Evolutionary conservation across 2,888 invertebrate species (phyloP), one percentile per base, ranked within the genome.

Genomic region (Drosophila algonquin): DNA sequence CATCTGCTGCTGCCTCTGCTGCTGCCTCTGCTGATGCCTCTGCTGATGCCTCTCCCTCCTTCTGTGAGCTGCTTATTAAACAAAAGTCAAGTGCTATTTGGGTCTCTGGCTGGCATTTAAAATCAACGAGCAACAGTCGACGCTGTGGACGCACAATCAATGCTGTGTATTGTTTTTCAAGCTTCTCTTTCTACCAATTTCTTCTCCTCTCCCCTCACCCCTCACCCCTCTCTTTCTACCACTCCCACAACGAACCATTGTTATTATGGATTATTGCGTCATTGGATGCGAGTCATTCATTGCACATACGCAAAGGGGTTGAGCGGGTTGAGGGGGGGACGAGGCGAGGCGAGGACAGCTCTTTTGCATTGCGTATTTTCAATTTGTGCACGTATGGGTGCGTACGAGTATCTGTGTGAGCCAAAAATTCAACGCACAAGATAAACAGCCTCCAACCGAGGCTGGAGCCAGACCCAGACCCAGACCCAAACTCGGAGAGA

Each of bases 231-330:
- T 46, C 40, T 2, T 21, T 9, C 52, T 21, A n/a, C 44, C 27
- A 32, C 24, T 21, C 14, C 14, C 51, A 16, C 51, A 14, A 44
- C 32, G 51, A 48, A 54, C 77, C 79, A 83, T 87, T 87, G 85
- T 84, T 87, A 71, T 84, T 86, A 76, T 87, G 84, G 81, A 79
- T 81, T 84, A 84, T 84, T 73, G 79, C 71, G 46, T 63, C 67
- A 50, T 30, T 54, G 64, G 68, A 76, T 75, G 52, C 44, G 21
- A 48, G 32, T n/a, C 51, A 57, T 35, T 53, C 77, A 71, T 63
- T 71, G 73, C 84, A 68, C 73, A 77, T 76, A 65, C 73, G 71
- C 72, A 74, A 73, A 21, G 21, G 1, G 21, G 65, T 18, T 18
- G n/a, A n/a, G n/a, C n/a, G 56, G 56, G 35, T 35, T 35, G 12